Conservation (phyloP, 2,888 invertebrate genomes). For the Hirtodrosophila confusa region DNA sequence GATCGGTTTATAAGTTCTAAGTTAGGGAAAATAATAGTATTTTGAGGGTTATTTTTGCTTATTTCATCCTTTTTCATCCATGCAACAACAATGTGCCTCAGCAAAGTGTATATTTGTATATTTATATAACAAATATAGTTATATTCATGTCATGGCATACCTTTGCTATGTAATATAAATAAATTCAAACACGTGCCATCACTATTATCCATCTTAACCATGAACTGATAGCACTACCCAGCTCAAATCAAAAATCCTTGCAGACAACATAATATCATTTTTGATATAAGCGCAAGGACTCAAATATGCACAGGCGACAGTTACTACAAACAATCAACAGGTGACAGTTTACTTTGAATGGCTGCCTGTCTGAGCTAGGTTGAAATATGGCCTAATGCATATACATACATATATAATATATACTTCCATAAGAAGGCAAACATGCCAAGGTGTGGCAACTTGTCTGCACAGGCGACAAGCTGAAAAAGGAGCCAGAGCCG, state of each 20-base stretch:
- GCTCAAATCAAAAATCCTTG: constrained; percentile 24
- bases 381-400: constrained; percentile 28
- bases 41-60: too few species aligned
- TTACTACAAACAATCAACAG: constrained; percentile 63
- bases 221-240: constrained; percentile 5
- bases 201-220: too few species aligned
- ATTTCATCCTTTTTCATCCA: too few species aligned
- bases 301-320: constrained; percentile 60
- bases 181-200: too few species aligned
- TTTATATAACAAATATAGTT: too few species aligned
- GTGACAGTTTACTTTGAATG: constrained; percentile 53
- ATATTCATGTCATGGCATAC: too few species aligned
- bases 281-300: constrained; percentile 45
- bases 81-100: too few species aligned
- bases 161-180: too few species aligned
- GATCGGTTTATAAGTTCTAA: too few species aligned
- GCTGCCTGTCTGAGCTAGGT: constrained; percentile 14
- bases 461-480: constrained; percentile 18
- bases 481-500: constrained; percentile 11
- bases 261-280: constrained; percentile 22
- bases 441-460: constrained; percentile 25
- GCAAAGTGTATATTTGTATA: too few species aligned
- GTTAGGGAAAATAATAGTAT: too few species aligned
- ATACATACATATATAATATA: constrained; percentile 8
- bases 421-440: constrained; percentile 11